Conservation (phyloP, 2,888 invertebrate species). For the Serrognathus titanus region DNA sequence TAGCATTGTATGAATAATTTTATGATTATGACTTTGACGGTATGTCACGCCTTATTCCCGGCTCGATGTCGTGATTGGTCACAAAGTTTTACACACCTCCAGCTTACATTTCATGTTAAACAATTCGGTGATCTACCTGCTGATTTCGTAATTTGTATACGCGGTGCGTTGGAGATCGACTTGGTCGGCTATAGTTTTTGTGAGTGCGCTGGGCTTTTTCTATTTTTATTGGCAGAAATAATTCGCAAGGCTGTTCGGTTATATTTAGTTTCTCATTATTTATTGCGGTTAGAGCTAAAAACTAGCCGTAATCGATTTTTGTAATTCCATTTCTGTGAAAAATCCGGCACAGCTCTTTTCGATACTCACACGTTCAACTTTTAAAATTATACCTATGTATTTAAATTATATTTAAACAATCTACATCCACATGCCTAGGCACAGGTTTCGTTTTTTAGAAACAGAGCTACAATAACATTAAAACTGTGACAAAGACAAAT, state of each 20-base stretch:
- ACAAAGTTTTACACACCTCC: conserved; percentile 35
- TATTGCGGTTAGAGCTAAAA: conserved; percentile 23
- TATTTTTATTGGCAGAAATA: conserved; percentile 29
- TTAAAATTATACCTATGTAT: no score
- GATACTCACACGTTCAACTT: no score
- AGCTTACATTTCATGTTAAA: conserved; percentile 29
- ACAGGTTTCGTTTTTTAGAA: no score
- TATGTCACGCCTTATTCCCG: conserved; percentile 34
- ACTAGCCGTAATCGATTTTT: background rate
- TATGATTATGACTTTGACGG: conserved; percentile 27
- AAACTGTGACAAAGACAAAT: no score
- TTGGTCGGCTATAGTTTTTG: conserved; percentile 19
- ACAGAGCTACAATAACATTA: no score
- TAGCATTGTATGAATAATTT: conserved; percentile 13
- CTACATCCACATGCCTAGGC: no score
- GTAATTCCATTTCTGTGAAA: background rate
- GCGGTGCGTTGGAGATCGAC: conserved; percentile 16
- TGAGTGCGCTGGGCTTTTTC: conserved; percentile 21
- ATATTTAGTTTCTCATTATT: conserved; percentile 33
- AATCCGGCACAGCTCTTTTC: background rate
- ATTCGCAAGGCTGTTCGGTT: conserved; percentile 31
- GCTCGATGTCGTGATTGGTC: conserved; percentile 29
- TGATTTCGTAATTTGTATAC: conserved; percentile 1
- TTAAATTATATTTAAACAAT: no score
- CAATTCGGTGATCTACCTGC: conserved; percentile 31